Percentiles rank a stretch among this genome's conserved stretches.
Conservation (phyloP, 2,888 invertebrate genomes). For the Leptinotarsa rubiginosa region DNA sequence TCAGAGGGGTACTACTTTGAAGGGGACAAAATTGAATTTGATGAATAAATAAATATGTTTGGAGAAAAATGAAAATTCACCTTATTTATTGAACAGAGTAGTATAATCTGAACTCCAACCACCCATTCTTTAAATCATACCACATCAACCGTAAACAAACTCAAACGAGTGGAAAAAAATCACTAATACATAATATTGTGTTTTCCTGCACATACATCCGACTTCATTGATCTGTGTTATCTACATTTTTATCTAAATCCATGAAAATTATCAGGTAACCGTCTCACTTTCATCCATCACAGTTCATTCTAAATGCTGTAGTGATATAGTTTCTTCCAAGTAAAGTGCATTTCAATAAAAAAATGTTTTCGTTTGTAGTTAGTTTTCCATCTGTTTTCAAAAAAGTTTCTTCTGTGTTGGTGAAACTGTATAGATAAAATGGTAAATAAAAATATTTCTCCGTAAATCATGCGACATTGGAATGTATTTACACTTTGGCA, state of each 20-base stretch:
- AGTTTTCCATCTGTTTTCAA: neutral
- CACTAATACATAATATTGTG: too few species aligned
- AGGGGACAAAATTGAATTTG: too few species aligned
- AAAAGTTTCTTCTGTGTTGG: neutral
- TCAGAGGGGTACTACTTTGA: too few species aligned
- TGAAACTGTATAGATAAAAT: neutral
- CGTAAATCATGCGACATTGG: neutral
- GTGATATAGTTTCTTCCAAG: neutral
- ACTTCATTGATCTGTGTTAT: slow-evolving; percentile 16
- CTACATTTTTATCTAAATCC: slow-evolving; percentile 13
- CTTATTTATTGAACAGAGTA: too few species aligned
- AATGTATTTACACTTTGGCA: neutral
- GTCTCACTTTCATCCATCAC: neutral
- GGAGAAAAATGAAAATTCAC: too few species aligned
- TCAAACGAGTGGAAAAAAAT: too few species aligned
- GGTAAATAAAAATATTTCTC: neutral
- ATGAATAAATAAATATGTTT: too few species aligned
- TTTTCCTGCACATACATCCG: too few species aligned
- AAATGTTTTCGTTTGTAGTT: neutral
- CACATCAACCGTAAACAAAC: too few species aligned
- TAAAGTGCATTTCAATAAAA: neutral
- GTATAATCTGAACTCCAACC: too few species aligned
- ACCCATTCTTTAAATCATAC: too few species aligned
- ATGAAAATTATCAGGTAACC: slow-evolving; percentile 17
- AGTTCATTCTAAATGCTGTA: neutral